phyloP scores from a whole-genome alignment of 2,888 invertebrate genomes.

The Hydroisotoma schaefferi region DNA sequence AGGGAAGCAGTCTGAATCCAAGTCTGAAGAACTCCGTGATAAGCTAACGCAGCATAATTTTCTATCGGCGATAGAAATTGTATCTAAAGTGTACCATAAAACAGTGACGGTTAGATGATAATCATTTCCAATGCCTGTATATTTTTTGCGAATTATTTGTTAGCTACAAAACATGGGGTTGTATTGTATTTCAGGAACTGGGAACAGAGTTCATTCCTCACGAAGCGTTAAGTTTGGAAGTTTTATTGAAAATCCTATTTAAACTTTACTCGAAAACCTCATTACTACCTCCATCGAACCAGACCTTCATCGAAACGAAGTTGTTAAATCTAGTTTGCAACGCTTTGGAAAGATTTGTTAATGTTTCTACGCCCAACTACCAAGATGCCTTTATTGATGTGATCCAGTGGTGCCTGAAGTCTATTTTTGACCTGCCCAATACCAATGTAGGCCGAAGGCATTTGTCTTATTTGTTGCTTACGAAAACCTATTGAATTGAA shows the following conservation, averaged over 20 bases:
- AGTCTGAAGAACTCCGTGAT: no score
- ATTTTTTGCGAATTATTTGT: no score
- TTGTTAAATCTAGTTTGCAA: slow-evolving; percentile 2
- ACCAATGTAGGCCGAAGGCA: slow-evolving; percentile 59
- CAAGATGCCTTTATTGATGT: slow-evolving; percentile 91
- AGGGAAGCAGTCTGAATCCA: no score
- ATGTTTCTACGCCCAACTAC: slow-evolving; percentile 68
- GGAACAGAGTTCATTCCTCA: slow-evolving; percentile 56
- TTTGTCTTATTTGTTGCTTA: not conserved
- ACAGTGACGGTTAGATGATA: no score
- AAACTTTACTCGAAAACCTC: slow-evolving; percentile 91
- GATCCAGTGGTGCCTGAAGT: slow-evolving; percentile 77
- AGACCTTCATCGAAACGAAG: not conserved
- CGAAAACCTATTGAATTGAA: not conserved
- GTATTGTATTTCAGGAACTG: not conserved
- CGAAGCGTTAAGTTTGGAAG: slow-evolving; percentile 91
- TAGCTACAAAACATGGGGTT: no score
- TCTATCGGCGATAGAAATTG: no score
- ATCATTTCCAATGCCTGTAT: no score
- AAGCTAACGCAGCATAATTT: no score
- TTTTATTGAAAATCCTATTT: slow-evolving; percentile 85
- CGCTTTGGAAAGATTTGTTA: slow-evolving; percentile 7
- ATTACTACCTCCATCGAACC: slow-evolving; percentile 52
- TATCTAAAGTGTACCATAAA: no score
- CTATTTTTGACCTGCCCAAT: slow-evolving; percentile 86